Base-by-base conservation (phyloP, 2,888 invertebrate genomes). In the Resseliella maxima region DNA sequence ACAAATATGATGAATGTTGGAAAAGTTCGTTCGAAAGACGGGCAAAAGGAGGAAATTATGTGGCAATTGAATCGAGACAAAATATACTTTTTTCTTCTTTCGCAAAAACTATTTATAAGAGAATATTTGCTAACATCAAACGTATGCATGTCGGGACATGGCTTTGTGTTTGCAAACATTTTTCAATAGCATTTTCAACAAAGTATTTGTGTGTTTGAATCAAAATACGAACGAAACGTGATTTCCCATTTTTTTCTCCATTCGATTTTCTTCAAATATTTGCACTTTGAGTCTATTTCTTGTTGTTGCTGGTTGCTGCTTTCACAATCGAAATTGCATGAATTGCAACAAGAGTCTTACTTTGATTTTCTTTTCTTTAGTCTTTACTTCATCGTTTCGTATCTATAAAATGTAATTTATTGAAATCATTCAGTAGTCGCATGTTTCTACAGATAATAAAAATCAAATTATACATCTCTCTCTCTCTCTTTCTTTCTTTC, bases 391-490 rank as follows among this genome's bases (percentile, higher is more conserved):
- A 31, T 31, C 72, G 31, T 27, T 31, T 35, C 2, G 59, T 24
- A n/a, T n/a, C n/a, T n/a, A 15, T 31, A 35, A 72, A 35, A 31
- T 72, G 72, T n/a, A 59, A 24, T 59, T 59, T 59, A 24, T 27
- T 72, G 31, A 72, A 72, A 72, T 72, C 31, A 35, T 31, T 72
- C 2, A 2, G 31, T n/a, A 27, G 12, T 27, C 15, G 3, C 31
- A 72, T 59, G 59, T 59, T 59, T 59, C 59, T n/a, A 24, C 15
- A 72, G 72, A 72, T 31, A 72, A 72, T 72, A 72, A 72, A n/a
- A 72, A 72, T 15, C 31, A n/a, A 27, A 72, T 72, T 72, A 31
- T 72, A 12, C 24, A 1, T 59, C 59, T 1, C 50, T 50, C 21
- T 18, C 18, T 59, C 18, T 24, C 24, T 8, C 59, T 8, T 24